Conservation (phyloP, 2,888 invertebrate species). For the Mythimna vitellina region DNA sequence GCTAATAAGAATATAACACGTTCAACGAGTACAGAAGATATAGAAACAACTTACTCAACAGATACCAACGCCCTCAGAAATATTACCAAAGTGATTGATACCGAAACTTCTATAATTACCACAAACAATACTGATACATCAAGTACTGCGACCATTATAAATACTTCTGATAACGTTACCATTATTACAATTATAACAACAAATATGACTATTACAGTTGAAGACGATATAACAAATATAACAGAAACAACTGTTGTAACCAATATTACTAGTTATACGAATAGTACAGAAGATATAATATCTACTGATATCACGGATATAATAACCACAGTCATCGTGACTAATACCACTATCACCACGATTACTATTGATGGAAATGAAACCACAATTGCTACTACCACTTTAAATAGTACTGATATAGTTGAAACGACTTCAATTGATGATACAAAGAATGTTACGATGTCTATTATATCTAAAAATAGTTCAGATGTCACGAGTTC, state of each 20-base stretch:
- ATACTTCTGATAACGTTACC: constrained; percentile 42
- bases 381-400: constrained; percentile 38
- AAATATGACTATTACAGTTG: constrained; percentile 51
- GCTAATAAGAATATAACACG: constrained; percentile 25
- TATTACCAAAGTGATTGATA: constrained; percentile 45
- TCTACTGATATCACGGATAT: constrained; percentile 39
- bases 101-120: constrained; percentile 29
- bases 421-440: constrained; percentile 54
- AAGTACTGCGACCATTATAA: constrained; percentile 26
- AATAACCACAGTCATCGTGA: constrained; percentile 46
- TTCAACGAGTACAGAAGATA: constrained; percentile 29
- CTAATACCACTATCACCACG: constrained; percentile 51
- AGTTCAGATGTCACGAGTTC: constrained; percentile 39
- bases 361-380: constrained; percentile 47
- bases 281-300: constrained; percentile 43
- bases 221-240: constrained; percentile 51
- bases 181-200: constrained; percentile 45
- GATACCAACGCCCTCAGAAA: constrained; percentile 36
- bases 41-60: constrained; percentile 45
- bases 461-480: constrained; percentile 25
- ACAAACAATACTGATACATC: constrained; percentile 44
- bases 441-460: constrained; percentile 23
- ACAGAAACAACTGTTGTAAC: constrained; percentile 48
- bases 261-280: constrained; percentile 48
- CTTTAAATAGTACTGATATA: constrained; percentile 58